Conservation (phyloP, 2,113 vertebrate genomes). For the Nematolebias whitei region DNA sequence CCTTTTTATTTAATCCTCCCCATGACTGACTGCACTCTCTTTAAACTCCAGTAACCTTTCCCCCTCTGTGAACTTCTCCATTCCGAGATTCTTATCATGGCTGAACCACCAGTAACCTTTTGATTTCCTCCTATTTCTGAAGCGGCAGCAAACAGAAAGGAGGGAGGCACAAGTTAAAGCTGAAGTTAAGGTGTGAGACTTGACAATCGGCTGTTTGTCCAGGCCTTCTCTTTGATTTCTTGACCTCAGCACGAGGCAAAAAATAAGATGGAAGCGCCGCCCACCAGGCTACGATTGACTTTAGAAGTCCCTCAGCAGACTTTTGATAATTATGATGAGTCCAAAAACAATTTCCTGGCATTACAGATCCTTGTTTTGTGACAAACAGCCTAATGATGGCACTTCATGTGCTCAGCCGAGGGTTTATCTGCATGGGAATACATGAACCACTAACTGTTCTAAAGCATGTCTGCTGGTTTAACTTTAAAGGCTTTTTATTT, state of each 20-base stretch:
- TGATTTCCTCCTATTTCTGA: constrained; percentile 71
- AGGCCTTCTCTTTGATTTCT: constrained; percentile 70
- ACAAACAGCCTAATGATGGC: constrained; percentile 52
- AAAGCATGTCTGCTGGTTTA: no score
- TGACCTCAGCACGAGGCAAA: constrained; percentile 55
- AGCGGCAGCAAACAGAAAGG: constrained; percentile 65
- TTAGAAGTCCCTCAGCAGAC: constrained; percentile 39
- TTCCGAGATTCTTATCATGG: constrained; percentile 81
- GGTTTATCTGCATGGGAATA: constrained; percentile 31
- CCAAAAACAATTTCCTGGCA: constrained; percentile 51
- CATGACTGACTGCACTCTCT: constrained; percentile 77
- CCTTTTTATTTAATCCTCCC: constrained; percentile 77
- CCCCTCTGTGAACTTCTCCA: constrained; percentile 76
- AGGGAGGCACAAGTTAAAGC: constrained; percentile 70
- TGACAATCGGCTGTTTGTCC: constrained; percentile 78
- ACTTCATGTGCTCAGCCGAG: constrained; percentile 18
- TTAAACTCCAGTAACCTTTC: constrained; percentile 82
- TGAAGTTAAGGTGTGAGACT: constrained; percentile 75
- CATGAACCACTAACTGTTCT: no score
- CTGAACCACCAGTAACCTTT: constrained; percentile 78
- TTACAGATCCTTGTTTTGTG: constrained; percentile 42
- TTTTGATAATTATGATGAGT: constrained; percentile 48
- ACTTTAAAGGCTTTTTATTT: no score
- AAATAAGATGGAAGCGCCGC: constrained; percentile 52
- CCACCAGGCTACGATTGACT: constrained; percentile 46